Base-by-base conservation (phyloP, 2,113 vertebrate genomes). In the Vidua macroura region DNA sequence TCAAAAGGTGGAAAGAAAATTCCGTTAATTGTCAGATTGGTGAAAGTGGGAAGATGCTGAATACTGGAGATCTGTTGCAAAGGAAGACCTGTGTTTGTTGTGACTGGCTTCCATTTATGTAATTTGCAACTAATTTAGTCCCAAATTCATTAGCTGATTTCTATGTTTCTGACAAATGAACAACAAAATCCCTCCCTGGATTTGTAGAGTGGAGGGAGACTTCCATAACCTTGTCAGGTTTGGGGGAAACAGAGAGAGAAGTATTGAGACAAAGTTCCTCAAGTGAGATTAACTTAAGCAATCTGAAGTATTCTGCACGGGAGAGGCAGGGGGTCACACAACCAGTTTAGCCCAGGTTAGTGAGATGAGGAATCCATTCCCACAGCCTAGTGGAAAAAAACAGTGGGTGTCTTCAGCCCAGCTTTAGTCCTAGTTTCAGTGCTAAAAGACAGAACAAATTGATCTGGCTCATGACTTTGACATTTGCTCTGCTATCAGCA, bases 401-500 rank as follows among this genome's bases (percentile, higher is more conserved):
- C 3, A 63, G 48, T 2, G 19, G 5, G 30, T 77, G 58, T 44
- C 44, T 83, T 93, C 76, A 86, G 85, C 52, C 62, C 64, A 86
- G 68, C 31, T 84, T 80, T 43, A 91, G 73, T 31, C 59, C 86
- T 39, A 28, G 31, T 88, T 94, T 89, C 70, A 74, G 28, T 74
- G 74, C 77, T 93, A 93, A 55, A 93, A 82, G 75, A 88, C 53
- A 79, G 79, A 92, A 76, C 56, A 93, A 94, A 96, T 31, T 93
- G 77, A 92, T 76, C 81, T 90, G 75, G 86, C 60, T 92, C 91
- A 69, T 70, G 86, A 87, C 83, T 88, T 93, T 85, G 93, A 96
- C 86, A 96, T 96, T 96, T 83, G 91, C 91, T 95, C 96, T 96
- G 96, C 79, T 95, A 95, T 94, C 93, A 95, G 84, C 97, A 95